Evolutionary conservation across 1,140 invertebrate genomes (phyloP), one percentile per base, ranked within the genome.

Genomic region (Megathymus violae): DNA sequence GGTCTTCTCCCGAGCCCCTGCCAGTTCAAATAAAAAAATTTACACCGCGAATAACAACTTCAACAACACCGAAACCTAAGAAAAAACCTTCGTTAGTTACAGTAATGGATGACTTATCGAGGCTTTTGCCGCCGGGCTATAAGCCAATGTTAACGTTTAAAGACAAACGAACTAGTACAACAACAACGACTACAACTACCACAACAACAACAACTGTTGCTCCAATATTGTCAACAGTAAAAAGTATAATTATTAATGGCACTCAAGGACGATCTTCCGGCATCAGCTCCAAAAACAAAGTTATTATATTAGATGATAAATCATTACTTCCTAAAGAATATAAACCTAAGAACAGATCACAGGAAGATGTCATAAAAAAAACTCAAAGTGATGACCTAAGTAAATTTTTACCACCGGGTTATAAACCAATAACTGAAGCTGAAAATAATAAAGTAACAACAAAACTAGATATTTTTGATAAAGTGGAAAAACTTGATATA

Each of bases 11-110:
- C 22, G 91, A 91, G 56, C 88, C 92, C 9, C 74, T 89, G 56
- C 89, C 91, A 27, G 92, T 92, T 1, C 85, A 93, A 3, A 94
- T 95, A 0, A 93, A 93, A 58, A 96, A 95, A 77, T 95, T 96
- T 60, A 90, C 93, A 10, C 94, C 94, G 1, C 78, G 92, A 76
- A 70, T 93, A 76, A 81, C 93, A 74, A 83, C 93, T 47, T 83
- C 86, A 48, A 90, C 91, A 16, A 93, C 92, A 13, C 82, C 76
- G 3, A 91, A 91, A 64, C 87, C 91, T 16, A 91, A 79, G 63
- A 92, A 92, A 74, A 91, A 89, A 51, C 80, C 87, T 11, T 68
- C 89, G 7, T 80, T 93, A 51, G 93, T 94, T 14, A 93, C 89
- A 27, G 88, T 93, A 1, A 93, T 93, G 84, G 93, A 94, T 79